phyloP scores from a whole-genome alignment of 2,113 vertebrate genomes.

The Lamprotornis superbus region DNA sequence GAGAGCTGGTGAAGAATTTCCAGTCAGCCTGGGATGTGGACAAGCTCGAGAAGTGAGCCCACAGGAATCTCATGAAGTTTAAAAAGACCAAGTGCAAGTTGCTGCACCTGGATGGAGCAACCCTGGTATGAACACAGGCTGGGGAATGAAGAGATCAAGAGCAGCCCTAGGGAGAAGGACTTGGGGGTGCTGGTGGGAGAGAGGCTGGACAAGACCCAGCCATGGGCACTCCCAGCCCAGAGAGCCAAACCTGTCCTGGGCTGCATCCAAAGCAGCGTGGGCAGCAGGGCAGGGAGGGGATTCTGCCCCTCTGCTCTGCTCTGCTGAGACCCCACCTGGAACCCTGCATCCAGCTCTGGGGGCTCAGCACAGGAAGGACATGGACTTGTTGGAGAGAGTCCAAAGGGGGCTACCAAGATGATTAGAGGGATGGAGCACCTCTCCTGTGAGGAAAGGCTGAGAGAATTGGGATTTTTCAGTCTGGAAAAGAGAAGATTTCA shows the following conservation, averaged over 20 bases:
- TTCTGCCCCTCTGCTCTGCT: background rate
- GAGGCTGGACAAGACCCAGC: background rate
- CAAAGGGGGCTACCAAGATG: background rate
- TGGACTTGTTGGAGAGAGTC: background rate
- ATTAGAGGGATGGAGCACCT: background rate
- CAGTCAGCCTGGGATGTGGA: background rate
- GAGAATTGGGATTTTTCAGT: background rate
- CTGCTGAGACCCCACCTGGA: background rate
- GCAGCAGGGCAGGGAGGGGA: too few species aligned
- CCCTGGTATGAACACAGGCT: background rate
- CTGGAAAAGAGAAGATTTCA: background rate
- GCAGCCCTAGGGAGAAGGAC: background rate
- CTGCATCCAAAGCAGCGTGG: background rate
- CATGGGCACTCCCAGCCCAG: background rate
- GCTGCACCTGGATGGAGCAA: background rate
- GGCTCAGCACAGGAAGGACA: background rate
- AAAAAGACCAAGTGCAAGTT: background rate
- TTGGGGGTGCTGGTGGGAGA: background rate
- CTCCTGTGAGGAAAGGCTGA: background rate
- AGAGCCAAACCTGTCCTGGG: background rate
- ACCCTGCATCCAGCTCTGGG: background rate
- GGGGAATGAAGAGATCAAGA: background rate
- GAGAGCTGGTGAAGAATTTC: background rate
- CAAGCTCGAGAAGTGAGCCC: accelerated
- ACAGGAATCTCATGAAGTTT: background rate